Evolutionary conservation across 2,113 vertebrate species (phyloP), one percentile per base, ranked within the genome.

Genomic region (Corythornis vintsioides): DNA sequence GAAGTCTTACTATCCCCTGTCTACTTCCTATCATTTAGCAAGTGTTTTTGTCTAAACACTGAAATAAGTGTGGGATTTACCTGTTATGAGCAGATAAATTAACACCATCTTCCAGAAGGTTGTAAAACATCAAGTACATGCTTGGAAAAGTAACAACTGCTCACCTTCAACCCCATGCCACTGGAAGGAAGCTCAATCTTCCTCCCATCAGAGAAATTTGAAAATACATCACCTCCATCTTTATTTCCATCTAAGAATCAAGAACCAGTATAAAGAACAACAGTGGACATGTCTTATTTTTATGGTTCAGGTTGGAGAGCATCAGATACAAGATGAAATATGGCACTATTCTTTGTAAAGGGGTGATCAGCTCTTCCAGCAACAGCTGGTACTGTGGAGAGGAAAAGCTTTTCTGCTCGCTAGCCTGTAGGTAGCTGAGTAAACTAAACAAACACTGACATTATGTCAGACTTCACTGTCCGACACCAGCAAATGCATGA

Each of bases 111-210:
- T 79, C 40, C 59, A 86, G 16, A 10, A 43, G 6, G 15, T 61
- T 81, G 28, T 47, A 61, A 89, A 87, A 69, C 26, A 74, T 19
- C 26, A 71, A 22, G 6, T 25, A 75, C 11, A 25, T 13, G 13
- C 9, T 14, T 10, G 7, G 31, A 60, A 33, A n/a, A n/a, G n/a
- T 33, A 78, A 47, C 6, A 60, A 45, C 17, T 40, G 55, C 26
- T 87, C 38, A 65, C 20, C 31, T 75, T 10, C 26, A 53, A 33
- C 7, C 13, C 47, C 31, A 6, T 1, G 2, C 8, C 0, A 0
- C 38, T 43, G 64, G 26, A 71, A 91, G 10, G 13, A 33, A 65
- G 31, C 17, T 91, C 56, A 20, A 18, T 63, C 35, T 48, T 61
- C 42, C 11, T 24, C 18, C 19, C 7, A 43, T 12, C 15, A 59